Conservation (phyloP, 2,888 invertebrate species). For the Beris morrisii region DNA sequence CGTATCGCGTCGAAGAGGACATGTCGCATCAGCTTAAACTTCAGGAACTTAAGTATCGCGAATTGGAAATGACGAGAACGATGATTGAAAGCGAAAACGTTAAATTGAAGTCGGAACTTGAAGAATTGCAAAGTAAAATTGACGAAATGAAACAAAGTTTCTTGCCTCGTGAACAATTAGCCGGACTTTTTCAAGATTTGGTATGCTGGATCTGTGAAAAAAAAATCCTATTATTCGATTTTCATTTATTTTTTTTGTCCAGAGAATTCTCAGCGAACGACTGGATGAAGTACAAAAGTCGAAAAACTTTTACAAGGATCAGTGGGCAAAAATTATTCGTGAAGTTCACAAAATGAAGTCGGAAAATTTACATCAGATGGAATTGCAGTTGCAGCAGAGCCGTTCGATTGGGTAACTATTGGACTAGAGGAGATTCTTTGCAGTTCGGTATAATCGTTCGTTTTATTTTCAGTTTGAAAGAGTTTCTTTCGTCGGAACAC, state of each 20-base stretch:
- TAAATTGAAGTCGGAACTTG: slow-evolving; percentile 44
- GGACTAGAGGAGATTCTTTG: background rate
- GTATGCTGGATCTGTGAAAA: slow-evolving; percentile 55
- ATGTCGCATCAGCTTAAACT: slow-evolving; percentile 60
- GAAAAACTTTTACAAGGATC: slow-evolving; percentile 74
- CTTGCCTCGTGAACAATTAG: slow-evolving; percentile 67
- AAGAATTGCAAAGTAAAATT: slow-evolving; percentile 45
- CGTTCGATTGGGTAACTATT: slow-evolving; percentile 27
- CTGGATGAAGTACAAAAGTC: slow-evolving; percentile 65
- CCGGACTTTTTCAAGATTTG: slow-evolving; percentile 67
- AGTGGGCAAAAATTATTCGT: slow-evolving; percentile 70
- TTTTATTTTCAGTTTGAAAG: slow-evolving; percentile 17
- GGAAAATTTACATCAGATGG: slow-evolving; percentile 36
- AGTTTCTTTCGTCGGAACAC: slow-evolving; percentile 50
- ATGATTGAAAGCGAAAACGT: slow-evolving; percentile 56
- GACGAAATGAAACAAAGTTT: slow-evolving; percentile 60
- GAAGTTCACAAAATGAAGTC: slow-evolving; percentile 66
- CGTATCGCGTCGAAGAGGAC: slow-evolving; percentile 63
- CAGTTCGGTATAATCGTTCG: background rate
- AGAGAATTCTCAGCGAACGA: slow-evolving; percentile 66
- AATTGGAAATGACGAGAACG: slow-evolving; percentile 54
- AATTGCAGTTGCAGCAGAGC: slow-evolving; percentile 31
- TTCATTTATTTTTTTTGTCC: slow-evolving; percentile 29
- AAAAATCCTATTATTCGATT: background rate
- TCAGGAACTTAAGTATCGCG: slow-evolving; percentile 58